Evolutionary conservation across 1,140 invertebrate genomes (phyloP).

Genomic region (Hylaeus volcanicus): DNA sequence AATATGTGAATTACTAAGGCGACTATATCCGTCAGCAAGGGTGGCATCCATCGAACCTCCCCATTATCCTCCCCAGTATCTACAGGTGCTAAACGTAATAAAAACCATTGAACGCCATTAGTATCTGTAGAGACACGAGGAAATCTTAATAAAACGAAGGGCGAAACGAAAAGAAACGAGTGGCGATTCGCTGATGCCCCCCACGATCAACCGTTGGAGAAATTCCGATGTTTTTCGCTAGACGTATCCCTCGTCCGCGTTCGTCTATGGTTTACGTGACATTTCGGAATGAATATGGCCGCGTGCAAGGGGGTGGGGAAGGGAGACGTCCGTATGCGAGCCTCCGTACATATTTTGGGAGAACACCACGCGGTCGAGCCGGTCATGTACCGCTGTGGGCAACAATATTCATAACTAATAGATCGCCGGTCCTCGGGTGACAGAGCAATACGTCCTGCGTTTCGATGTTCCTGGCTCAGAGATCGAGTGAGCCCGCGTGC

Average conservation of each 20-base stretch:
- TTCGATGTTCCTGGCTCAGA: conserved; percentile 71
- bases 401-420: conserved; percentile 80
- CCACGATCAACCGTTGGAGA: neutral
- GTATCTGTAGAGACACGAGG: no score
- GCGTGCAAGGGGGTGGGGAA: conserved; percentile 47
- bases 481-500: conserved; percentile 36
- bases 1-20: no score
- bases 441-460: conserved; percentile 79
- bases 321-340: conserved; percentile 48
- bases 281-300: conserved; percentile 73
- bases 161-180: neutral
- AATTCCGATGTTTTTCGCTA: conserved; percentile 3
- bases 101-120: no score
- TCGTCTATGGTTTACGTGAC: conserved; percentile 71
- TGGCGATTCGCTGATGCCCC: neutral
- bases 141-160: no score
- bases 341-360: conserved; percentile 75
- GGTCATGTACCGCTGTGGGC: conserved; percentile 78
- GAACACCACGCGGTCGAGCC: conserved; percentile 65
- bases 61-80: no score
- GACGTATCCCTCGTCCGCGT: conserved; percentile 8
- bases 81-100: no score
- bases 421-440: conserved; percentile 76
- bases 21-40: no score
- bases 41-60: no score